Conservation (phyloP, 2,113 vertebrate species). For the Delphinapterus leucas region DNA sequence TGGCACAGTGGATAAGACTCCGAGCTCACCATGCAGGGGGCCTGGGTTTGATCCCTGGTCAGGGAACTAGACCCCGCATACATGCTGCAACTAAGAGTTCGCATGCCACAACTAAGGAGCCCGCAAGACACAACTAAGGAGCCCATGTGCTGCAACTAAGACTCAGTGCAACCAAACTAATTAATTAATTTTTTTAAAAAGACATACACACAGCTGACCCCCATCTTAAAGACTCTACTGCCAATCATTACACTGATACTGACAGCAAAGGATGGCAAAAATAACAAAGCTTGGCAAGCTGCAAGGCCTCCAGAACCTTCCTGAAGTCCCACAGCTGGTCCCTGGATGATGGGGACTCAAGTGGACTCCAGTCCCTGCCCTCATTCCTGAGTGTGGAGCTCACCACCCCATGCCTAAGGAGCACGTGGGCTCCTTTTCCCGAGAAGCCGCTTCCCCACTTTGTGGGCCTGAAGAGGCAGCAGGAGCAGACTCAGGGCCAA, state of each 20-base stretch:
- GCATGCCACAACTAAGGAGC: too few relatives aligned
- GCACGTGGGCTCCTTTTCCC: not conserved
- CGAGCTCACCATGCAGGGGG: too few relatives aligned
- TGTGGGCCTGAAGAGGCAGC: not conserved
- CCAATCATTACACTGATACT: not conserved
- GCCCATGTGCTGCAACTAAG: too few relatives aligned
- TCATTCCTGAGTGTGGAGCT: not conserved
- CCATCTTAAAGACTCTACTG: not conserved
- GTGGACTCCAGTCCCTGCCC: not conserved
- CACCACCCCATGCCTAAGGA: not conserved
- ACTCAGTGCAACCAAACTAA: too few relatives aligned
- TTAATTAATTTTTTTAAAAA: too few relatives aligned
- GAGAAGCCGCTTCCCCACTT: not conserved
- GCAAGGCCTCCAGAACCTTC: not conserved
- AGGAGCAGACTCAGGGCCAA: not conserved
- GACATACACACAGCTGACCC: not conserved
- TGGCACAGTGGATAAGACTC: too few relatives aligned
- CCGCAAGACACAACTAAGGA: too few relatives aligned
- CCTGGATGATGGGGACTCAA: not conserved
- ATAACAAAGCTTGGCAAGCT: not conserved
- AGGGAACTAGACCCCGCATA: too few relatives aligned
- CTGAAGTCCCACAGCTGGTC: not conserved
- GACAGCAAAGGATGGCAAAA: not conserved
- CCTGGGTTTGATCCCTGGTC: too few relatives aligned
- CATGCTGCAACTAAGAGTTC: too few relatives aligned